These are phyloP conservation scores for Cephus pygmeus DNA, from an alignment of 2,888 invertebrate genomes.

Conservation along the genomic window DNA sequence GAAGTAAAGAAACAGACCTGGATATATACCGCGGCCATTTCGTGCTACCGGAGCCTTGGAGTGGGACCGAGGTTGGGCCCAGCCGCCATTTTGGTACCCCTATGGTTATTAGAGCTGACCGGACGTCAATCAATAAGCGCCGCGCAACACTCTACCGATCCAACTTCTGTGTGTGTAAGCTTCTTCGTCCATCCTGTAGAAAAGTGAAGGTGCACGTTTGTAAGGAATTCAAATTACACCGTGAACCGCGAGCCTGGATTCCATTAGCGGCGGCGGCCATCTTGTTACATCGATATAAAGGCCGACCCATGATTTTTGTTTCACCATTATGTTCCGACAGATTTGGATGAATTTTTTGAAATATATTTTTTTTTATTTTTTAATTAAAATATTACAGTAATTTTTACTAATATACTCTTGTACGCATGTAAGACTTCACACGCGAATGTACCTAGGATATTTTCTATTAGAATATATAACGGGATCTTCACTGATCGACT, in stretches of 20 bases:
- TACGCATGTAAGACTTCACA: background rate
- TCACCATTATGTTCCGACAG: background rate
- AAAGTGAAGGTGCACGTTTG: constrained; percentile 5
- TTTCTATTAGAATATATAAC: background rate
- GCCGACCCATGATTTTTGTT: background rate
- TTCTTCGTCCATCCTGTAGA: constrained; percentile 1
- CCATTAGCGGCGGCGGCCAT: constrained; percentile 8
- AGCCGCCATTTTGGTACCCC: constrained; percentile 13
- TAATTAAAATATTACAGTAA: background rate
- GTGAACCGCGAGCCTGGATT: background rate
- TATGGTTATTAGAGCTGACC: constrained; percentile 11
- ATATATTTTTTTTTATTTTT: background rate
- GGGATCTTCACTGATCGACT: background rate
- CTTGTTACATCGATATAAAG: constrained; percentile 1
- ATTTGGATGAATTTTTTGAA: background rate
- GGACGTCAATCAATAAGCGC: constrained; percentile 12
- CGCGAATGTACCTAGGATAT: background rate
- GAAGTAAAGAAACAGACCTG: background rate
- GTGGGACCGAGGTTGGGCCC: constrained; percentile 2
- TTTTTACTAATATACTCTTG: background rate
- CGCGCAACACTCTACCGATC: background rate
- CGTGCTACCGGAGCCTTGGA: background rate
- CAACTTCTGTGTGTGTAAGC: background rate
- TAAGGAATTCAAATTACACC: constrained; percentile 13
- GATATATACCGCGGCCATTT: constrained; percentile 3